A percentile compares a stretch with the other conserved stretches of the same genome.
These are phyloP conservation scores for Monochamus saltuarius DNA, from an alignment of 1,140 invertebrate genomes.

Conservation along the genomic window DNA sequence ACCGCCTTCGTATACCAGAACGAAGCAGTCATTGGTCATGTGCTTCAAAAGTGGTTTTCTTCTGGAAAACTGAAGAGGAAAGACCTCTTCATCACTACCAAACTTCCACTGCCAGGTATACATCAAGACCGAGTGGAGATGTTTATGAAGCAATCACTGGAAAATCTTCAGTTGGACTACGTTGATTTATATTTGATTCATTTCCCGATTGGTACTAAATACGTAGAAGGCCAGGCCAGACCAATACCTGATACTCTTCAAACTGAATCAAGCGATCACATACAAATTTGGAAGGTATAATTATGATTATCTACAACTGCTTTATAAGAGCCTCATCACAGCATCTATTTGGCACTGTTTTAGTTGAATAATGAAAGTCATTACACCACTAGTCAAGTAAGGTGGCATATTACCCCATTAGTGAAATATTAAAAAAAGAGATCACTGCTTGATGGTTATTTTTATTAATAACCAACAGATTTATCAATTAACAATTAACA, in stretches of 20 bases:
- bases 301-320: too few relatives aligned
- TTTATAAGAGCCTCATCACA: too few relatives aligned
- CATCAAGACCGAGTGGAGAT: conserved; percentile 13
- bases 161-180: conserved; percentile 10
- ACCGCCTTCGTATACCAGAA: conserved; percentile 81
- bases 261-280: conserved; percentile 63
- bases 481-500: too few relatives aligned
- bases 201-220: conserved; percentile 3
- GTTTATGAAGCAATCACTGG: conserved; percentile 5
- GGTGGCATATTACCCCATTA: too few relatives aligned
- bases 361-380: too few relatives aligned
- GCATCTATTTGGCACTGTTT: too few relatives aligned
- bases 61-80: conserved; percentile 63
- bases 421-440: too few relatives aligned
- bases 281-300: conserved; percentile 71
- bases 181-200: conserved; percentile 16
- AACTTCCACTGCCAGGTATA: conserved; percentile 49
- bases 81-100: conserved; percentile 69
- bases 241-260: neutral
- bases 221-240: neutral
- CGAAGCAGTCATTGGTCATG: conserved; percentile 74
- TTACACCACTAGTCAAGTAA: too few relatives aligned
- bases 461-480: too few relatives aligned
- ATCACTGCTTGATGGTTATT: too few relatives aligned
- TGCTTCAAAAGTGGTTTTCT: conserved; percentile 71